These are phyloP conservation scores for Cervus canadensis DNA, from an alignment of 2,113 vertebrate genomes.

Conservation along the genomic window DNA sequence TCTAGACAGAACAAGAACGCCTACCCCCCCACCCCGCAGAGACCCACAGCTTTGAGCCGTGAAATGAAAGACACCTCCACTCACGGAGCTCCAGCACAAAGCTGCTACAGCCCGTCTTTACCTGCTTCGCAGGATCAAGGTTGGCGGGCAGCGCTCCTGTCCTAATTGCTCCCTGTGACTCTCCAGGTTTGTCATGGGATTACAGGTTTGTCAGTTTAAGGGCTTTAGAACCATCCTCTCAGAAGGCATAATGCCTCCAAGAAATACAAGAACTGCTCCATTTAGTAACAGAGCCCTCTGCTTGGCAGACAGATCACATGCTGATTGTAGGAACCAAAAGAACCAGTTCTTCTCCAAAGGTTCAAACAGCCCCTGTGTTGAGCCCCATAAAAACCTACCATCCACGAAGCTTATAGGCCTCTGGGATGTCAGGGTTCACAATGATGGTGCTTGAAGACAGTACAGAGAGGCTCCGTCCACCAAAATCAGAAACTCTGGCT, in stretches of 20 bases:
- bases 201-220: constrained; percentile 64
- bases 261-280: constrained; percentile 10
- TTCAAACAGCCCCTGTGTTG: background rate
- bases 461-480: constrained; percentile 94
- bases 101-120: constrained; percentile 47
- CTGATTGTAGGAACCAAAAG: background rate
- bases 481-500: constrained; percentile 95
- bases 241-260: constrained; percentile 56
- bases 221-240: constrained; percentile 63
- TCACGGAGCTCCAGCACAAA: constrained; percentile 19
- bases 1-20: background rate
- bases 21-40: background rate
- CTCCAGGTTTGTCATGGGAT: constrained; percentile 67
- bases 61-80: background rate
- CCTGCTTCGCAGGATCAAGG: constrained; percentile 59
- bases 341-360: background rate
- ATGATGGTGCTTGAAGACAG: constrained; percentile 92
- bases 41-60: constrained; percentile 29
- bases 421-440: constrained; percentile 95
- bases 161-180: constrained; percentile 52
- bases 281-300: background rate
- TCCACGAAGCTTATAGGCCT: constrained; percentile 95
- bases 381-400: constrained; percentile 85
- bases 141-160: constrained; percentile 18
- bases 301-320: background rate